These are phyloP conservation scores for Geococcyx californianus DNA, from an alignment of 2,113 vertebrate genomes.

Conservation along the genomic window DNA sequence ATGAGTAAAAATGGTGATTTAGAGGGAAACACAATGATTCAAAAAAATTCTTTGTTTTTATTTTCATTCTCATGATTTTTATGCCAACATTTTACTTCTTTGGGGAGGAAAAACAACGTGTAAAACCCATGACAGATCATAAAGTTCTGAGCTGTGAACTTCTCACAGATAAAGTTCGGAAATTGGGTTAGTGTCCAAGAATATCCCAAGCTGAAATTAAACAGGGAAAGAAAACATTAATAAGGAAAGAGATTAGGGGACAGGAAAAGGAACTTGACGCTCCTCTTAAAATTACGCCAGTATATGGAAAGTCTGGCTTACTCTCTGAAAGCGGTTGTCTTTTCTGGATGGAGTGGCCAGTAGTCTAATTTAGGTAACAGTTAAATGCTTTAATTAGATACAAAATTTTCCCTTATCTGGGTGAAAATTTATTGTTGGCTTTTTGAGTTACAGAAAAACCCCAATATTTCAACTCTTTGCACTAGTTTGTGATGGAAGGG, in stretches of 20 bases:
- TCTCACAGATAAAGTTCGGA: not conserved
- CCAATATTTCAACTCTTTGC: not conserved
- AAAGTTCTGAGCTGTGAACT: not conserved
- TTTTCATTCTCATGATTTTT: not conserved
- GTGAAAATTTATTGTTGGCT: not conserved
- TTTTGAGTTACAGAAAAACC: not conserved
- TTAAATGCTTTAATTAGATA: not conserved
- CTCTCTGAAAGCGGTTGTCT: not conserved
- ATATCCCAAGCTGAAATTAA: not conserved
- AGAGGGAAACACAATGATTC: not conserved
- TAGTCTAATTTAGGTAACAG: not conserved
- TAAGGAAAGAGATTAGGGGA: not conserved
- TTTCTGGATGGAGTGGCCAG: not conserved
- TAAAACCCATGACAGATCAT: not conserved
- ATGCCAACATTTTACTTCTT: not conserved
- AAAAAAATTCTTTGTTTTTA: not conserved
- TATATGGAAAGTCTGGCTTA: not conserved
- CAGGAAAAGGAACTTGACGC: not conserved
- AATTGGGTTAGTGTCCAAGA: not conserved
- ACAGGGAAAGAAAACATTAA: not conserved
- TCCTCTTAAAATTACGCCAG: not conserved
- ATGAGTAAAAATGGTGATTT: not conserved
- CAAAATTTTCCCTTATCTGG: rapidly evolving
- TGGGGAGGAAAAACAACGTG: not conserved
- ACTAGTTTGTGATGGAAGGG: not conserved